Conservation (phyloP, 2,888 invertebrate genomes). For the Achlya flavicornis region DNA sequence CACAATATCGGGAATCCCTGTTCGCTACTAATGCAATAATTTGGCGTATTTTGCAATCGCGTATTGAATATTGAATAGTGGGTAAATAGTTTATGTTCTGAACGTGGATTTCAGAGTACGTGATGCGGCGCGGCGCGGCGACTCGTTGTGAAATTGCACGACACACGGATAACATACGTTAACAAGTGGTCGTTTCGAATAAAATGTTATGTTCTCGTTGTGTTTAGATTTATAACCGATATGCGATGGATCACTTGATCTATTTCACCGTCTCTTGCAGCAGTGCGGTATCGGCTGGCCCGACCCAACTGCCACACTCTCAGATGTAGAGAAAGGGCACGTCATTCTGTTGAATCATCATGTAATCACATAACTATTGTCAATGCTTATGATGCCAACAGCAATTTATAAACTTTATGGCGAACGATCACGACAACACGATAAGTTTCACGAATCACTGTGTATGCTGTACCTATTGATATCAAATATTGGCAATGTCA, state of each 20-base stretch:
- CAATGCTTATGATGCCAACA: constrained; percentile 41
- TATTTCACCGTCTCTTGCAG: constrained; percentile 34
- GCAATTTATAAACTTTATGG: constrained; percentile 57
- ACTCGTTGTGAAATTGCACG: constrained; percentile 75
- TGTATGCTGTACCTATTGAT: constrained; percentile 33
- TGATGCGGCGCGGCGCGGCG: constrained; percentile 71
- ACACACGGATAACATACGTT: constrained; percentile 73
- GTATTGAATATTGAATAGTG: constrained; percentile 83
- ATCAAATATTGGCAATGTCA: constrained; percentile 48
- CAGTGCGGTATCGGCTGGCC: constrained; percentile 23
- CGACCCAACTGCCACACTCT: not conserved
- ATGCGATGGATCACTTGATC: constrained; percentile 57
- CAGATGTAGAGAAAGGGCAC: not conserved
- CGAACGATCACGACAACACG: constrained; percentile 56
- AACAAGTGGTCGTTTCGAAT: constrained; percentile 75
- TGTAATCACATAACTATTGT: constrained; percentile 11
- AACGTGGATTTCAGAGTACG: constrained; percentile 80
- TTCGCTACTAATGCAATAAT: constrained; percentile 83
- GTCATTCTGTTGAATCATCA: not conserved
- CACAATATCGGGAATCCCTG: constrained; percentile 84
- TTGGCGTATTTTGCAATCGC: constrained; percentile 84
- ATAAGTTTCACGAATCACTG: constrained; percentile 44
- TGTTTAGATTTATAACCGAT: constrained; percentile 71
- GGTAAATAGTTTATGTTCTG: constrained; percentile 83
- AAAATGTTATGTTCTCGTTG: constrained; percentile 70